Evolutionary conservation across 2,888 invertebrate species (phyloP), one percentile per base, ranked within the genome.

Genomic region (Selenia dentaria): DNA sequence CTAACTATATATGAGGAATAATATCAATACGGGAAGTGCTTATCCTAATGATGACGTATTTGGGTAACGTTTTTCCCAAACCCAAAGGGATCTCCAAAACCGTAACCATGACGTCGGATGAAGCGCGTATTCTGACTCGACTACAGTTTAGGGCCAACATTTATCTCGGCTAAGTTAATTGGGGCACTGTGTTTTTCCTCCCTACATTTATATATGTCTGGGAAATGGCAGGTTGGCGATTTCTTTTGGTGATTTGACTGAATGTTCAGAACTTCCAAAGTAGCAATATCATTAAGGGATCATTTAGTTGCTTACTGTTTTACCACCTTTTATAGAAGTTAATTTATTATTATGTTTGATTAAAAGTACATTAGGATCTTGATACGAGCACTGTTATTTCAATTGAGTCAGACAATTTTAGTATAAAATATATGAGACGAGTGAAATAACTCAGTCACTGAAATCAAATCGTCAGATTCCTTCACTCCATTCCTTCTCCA

Each of bases 141-240:
- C 71, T 61, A 57, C 64, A 64, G 62, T 74, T 77, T 73, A 76
- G 70, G 69, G 52, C 66, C 61, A 68, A 70, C 80, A 82, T 85
- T 84, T 80, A 80, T 83, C 79, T 78, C 72, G 57, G 56, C 68
- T 49, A 64, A 83, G 74, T 82, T 83, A 84, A 83, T 83, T 85
- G 79, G 70, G 66, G 59, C 71, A 62, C 66, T 66, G 64, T 72
- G 73, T 75, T 76, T 72, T 71, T 70, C 68, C 68, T 68, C 62
- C 44, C 49, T 46, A 58, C 62, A 63, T 64, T 61, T 59, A 59
- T 65, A 63, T 52, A 57, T 54, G 59, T 59, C 61, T 49, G 52
- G 47, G 40, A 46, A 56, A 48, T 56, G 59, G 29, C 41, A 25
- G 37, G 37, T 29, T 34, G 33, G 41, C 47, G 41, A 48, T 48